Percentiles rank a stretch among this genome's conserved stretches.
phyloP scores from a whole-genome alignment of 1,140 invertebrate species.

The Tetramorium alpestre region DNA sequence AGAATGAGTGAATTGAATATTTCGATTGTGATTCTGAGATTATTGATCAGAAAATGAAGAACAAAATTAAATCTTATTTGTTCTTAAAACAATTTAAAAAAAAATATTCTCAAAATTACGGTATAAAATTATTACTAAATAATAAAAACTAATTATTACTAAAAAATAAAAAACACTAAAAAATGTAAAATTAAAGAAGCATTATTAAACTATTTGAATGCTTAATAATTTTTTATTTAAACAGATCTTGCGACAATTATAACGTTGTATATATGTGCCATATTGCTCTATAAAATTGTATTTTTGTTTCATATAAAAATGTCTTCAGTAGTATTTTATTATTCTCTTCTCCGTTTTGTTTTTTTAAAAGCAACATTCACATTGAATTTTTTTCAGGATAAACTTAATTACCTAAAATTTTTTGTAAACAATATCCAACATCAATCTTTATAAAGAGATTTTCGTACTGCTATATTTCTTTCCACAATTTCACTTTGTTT shows the following conservation, averaged over 20 bases:
- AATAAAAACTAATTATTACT: neutral
- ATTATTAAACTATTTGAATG: neutral
- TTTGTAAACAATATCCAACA: neutral
- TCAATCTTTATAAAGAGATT: neutral
- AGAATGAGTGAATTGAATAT: neutral
- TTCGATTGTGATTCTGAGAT: neutral
- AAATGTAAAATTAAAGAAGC: neutral
- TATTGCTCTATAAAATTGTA: neutral
- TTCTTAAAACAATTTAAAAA: neutral
- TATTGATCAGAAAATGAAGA: neutral
- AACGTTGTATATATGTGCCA: neutral
- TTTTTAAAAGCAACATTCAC: neutral
- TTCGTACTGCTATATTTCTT: neutral
- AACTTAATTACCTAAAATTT: neutral
- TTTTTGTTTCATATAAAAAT: neutral
- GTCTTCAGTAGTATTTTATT: neutral
- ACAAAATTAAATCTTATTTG: neutral
- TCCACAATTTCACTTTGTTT: neutral
- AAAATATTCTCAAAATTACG: neutral
- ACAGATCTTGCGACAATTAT: neutral
- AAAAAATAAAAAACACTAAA: neutral
- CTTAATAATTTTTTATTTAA: neutral
- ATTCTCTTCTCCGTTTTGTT: neutral
- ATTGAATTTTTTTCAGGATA: neutral
- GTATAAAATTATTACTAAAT: neutral